A percentile compares a stretch with the other conserved stretches of the same genome.
phyloP scores from a whole-genome alignment of 1,140 invertebrate genomes.

The Hyles vespertilio region DNA sequence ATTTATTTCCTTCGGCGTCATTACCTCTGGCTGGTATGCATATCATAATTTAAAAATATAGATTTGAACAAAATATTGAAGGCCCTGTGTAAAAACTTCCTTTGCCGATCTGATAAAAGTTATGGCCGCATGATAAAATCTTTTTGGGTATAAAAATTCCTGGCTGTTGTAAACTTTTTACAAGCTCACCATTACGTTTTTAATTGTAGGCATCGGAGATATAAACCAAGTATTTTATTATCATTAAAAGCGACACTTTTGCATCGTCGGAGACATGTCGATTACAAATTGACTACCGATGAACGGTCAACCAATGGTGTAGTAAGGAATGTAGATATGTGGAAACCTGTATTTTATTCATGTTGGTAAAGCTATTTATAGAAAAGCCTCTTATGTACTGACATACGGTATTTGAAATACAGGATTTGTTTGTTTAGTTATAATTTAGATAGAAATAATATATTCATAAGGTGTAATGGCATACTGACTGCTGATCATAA shows the following conservation, averaged over 20 bases:
- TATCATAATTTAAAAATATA: background rate
- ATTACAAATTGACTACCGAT: slow-evolving; percentile 29
- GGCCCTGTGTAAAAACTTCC: background rate
- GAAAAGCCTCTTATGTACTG: too few species aligned
- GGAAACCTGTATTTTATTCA: background rate
- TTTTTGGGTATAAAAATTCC: slow-evolving; percentile 26
- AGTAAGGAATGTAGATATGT: background rate
- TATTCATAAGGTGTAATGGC: too few species aligned
- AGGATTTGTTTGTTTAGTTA: too few species aligned
- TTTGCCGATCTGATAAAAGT: slow-evolving; percentile 5
- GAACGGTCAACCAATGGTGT: slow-evolving; percentile 4
- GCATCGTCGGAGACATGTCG: slow-evolving; percentile 25
- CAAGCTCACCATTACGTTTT: slow-evolving; percentile 32
- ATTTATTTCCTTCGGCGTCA: too few species aligned
- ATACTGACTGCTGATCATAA: too few species aligned
- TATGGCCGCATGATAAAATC: slow-evolving; percentile 21
- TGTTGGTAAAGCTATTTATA: slow-evolving; percentile 2
- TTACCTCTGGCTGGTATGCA: too few species aligned
- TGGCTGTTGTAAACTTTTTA: slow-evolving; percentile 35
- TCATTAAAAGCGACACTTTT: slow-evolving; percentile 46
- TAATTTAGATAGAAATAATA: too few species aligned
- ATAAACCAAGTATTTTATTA: slow-evolving; percentile 52
- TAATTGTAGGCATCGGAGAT: slow-evolving; percentile 34
- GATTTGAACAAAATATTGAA: background rate
- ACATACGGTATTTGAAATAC: too few species aligned